These are phyloP conservation scores for Platorchestia sp. DNA, from an alignment of 1,140 invertebrate genomes.

Conservation along the genomic window DNA sequence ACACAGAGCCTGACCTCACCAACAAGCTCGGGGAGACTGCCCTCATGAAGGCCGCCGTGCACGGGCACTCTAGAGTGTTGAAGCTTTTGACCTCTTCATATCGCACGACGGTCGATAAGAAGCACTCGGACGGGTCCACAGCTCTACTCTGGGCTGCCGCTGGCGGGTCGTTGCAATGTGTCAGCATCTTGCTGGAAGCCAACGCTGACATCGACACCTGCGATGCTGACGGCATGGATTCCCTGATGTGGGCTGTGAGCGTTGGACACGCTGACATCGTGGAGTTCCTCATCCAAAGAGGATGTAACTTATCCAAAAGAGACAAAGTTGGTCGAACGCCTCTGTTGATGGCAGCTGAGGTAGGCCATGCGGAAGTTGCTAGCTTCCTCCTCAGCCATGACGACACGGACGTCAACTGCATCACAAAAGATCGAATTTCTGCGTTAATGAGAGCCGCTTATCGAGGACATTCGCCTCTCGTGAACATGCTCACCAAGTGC, in stretches of 20 bases:
- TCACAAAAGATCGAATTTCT: conserved; percentile 65
- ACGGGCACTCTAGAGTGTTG: conserved; percentile 67
- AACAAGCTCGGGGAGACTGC: conserved; percentile 68
- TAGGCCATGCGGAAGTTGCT: conserved; percentile 62
- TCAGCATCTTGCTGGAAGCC: conserved; percentile 60
- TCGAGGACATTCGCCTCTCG: conserved; percentile 62
- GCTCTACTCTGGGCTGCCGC: conserved; percentile 66
- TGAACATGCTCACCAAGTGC: conserved; percentile 66
- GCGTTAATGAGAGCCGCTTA: conserved; percentile 66
- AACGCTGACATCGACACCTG: conserved; percentile 57
- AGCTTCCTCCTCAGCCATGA: conserved; percentile 61
- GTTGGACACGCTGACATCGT: conserved; percentile 63
- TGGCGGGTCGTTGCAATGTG: conserved; percentile 60
- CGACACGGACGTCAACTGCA: conserved; percentile 59
- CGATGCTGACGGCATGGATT: conserved; percentile 66
- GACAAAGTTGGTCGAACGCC: conserved; percentile 66
- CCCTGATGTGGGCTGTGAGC: conserved; percentile 66
- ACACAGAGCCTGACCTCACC: conserved; percentile 67
- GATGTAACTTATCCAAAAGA: conserved; percentile 56
- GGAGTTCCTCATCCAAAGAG: conserved; percentile 59
- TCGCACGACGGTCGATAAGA: conserved; percentile 64
- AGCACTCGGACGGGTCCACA: conserved; percentile 64
- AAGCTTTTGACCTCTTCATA: conserved; percentile 62
- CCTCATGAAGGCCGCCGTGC: conserved; percentile 67
- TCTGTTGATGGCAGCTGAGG: conserved; percentile 65